Evolutionary conservation across 2,888 invertebrate species (phyloP).

Genomic region (Xanthia togata): DNA sequence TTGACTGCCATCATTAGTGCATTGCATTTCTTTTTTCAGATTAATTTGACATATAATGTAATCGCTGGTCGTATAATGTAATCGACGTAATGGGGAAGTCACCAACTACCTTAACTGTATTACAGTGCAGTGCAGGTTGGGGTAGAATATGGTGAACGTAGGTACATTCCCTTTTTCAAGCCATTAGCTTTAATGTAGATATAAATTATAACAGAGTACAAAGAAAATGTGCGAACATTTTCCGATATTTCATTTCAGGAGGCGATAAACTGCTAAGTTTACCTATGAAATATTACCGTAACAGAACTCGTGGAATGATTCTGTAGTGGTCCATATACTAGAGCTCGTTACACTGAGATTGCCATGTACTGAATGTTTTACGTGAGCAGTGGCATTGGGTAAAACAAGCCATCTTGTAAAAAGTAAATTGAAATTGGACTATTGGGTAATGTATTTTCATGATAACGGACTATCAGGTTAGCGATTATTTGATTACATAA

Average conservation of each 20-base stretch:
- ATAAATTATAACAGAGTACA: constrained; percentile 43
- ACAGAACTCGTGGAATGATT: constrained; percentile 28
- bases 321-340: constrained; percentile 7
- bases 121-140: constrained; percentile 13
- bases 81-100: constrained; percentile 7
- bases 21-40: constrained; percentile 48
- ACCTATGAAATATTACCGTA: constrained; percentile 41
- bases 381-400: not conserved
- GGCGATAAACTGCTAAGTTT: constrained; percentile 39
- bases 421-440: constrained; percentile 4
- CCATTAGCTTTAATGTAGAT: constrained; percentile 40
- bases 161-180: constrained; percentile 20
- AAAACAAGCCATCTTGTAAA: not conserved
- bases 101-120: constrained; percentile 12
- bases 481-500: not conserved
- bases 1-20: constrained; percentile 52
- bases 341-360: constrained; percentile 23
- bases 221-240: constrained; percentile 46
- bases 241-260: constrained; percentile 44
- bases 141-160: constrained; percentile 9
- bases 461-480: not conserved
- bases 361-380: constrained; percentile 35
- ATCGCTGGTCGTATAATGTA: not conserved
- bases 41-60: constrained; percentile 22
- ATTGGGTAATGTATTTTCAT: not conserved